Percentiles rank a stretch among this genome's conserved stretches.
Conservation (phyloP, 2,797 vertebrate genomes). For the Okamejei kenojei region DNA sequence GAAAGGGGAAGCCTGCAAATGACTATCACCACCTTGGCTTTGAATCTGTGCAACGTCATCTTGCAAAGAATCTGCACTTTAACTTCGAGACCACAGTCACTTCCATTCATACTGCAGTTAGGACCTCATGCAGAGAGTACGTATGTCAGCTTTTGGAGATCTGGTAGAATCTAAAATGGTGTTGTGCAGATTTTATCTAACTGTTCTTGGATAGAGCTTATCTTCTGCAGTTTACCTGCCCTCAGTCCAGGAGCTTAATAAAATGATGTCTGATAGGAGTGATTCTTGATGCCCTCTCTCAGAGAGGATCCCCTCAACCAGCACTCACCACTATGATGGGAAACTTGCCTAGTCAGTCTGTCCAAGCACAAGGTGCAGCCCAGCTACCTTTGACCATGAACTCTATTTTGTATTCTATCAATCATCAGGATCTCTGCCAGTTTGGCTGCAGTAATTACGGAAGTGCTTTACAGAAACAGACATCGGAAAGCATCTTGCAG, state of each 20-base stretch:
- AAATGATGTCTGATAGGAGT: background rate
- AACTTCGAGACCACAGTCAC: background rate
- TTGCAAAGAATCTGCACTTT: background rate
- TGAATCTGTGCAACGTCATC: background rate
- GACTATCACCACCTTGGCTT: background rate
- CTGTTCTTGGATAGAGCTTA: background rate
- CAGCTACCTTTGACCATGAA: background rate
- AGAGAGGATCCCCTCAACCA: background rate
- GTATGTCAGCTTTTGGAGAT: background rate
- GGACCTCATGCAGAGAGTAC: background rate
- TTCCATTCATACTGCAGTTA: background rate
- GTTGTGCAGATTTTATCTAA: background rate
- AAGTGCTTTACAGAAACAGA: background rate
- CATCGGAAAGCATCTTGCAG: background rate
- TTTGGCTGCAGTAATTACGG: background rate
- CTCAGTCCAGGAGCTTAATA: background rate
- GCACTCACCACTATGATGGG: background rate
- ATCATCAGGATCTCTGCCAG: background rate
- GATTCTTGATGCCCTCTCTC: background rate
- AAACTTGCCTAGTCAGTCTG: background rate
- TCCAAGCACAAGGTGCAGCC: background rate
- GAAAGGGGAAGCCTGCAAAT: background rate
- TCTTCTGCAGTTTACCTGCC: background rate
- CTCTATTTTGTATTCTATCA: background rate
- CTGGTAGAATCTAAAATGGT: background rate